Base-by-base conservation (phyloP, 2,797 vertebrate genomes). In the Gymnodraco acuticeps region DNA sequence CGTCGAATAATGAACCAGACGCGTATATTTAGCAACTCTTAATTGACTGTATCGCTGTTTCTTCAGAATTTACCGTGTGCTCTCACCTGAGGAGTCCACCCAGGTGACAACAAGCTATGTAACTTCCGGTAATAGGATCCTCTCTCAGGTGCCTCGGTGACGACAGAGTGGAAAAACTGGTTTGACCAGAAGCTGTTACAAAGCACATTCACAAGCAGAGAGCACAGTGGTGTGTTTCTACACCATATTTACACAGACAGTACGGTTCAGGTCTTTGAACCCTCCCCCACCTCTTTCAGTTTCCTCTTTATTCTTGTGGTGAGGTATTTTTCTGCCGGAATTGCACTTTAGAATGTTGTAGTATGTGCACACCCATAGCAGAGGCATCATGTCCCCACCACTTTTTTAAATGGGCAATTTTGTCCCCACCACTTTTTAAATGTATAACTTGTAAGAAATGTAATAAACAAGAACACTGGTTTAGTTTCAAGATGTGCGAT, bases 131-230 rank as follows among this genome's bases (percentile, higher is more conserved):
- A 74, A 79, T 1, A 1, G 0, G 75, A 76, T 48, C 60, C 52
- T 10, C 9, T 5, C 65, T 3, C 68, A 78, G 81, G 83, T 78
- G 56, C 10, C 4, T 9, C 5, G 2, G 43, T 75, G n/a, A 63
- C 64, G 56, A 1, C 51, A 27, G 31, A 78, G 60, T 11, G 65
- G 80, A 77, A 41, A 47, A 89, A 86, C 91, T 27, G 72, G 91
- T 85, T 23, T 0, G 55, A 65, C 82, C 0, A 3, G n/a, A 1
- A 20, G 16, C 3, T 6, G 0, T 16, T 3, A 14, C 1, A 41
- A 12, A 48, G 17, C 23, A 5, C 8, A 8, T n/a, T 42, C 7
- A 46, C 31, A 45, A 1, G 7, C 10, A 23, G 4, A 6, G 10
- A 51, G 27, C 13, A 20, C 15, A 11, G 23, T 8, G 31, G 1